Evolutionary conservation across 2,797 vertebrate genomes (phyloP).

Genomic region (Myotis pilosus): DNA sequence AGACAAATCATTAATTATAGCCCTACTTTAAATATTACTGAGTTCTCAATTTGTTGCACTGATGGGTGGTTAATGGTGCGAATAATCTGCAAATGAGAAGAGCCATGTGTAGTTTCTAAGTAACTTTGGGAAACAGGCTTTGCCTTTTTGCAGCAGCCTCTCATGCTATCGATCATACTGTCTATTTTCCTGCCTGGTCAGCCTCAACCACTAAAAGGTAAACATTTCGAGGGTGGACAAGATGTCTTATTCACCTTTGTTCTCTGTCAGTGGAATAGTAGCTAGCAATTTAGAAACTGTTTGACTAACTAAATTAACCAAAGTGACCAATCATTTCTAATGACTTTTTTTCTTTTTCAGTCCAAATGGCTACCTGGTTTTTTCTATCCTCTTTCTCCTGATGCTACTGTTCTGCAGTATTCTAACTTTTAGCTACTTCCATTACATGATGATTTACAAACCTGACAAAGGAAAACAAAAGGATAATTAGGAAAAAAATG

Average conservation of each 20-base stretch:
- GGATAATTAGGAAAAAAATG: background rate
- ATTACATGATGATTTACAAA: conserved; percentile 69
- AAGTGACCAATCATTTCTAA: background rate
- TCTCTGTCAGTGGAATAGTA: background rate
- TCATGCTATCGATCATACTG: background rate
- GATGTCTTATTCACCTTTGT: background rate
- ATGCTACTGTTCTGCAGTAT: conserved; percentile 54
- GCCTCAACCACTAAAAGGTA: background rate
- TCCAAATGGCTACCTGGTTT: conserved; percentile 33
- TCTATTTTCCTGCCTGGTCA: background rate
- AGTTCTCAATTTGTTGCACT: background rate
- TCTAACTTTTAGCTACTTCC: conserved; percentile 76
- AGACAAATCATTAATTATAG: background rate
- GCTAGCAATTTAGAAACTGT: background rate
- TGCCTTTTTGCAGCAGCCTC: background rate
- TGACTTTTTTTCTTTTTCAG: conserved; percentile 63
- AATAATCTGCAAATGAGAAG: background rate
- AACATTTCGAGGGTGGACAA: background rate
- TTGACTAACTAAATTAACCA: background rate
- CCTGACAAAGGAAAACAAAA: background rate
- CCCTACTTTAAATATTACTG: conserved; percentile 3
- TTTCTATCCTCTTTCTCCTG: background rate
- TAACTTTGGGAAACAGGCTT: background rate
- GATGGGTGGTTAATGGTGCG: background rate
- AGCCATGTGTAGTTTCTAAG: background rate